Evolutionary conservation across 1,140 invertebrate species (phyloP), one percentile per base, ranked within the genome.

Genomic region (Trichonephila clavata): DNA sequence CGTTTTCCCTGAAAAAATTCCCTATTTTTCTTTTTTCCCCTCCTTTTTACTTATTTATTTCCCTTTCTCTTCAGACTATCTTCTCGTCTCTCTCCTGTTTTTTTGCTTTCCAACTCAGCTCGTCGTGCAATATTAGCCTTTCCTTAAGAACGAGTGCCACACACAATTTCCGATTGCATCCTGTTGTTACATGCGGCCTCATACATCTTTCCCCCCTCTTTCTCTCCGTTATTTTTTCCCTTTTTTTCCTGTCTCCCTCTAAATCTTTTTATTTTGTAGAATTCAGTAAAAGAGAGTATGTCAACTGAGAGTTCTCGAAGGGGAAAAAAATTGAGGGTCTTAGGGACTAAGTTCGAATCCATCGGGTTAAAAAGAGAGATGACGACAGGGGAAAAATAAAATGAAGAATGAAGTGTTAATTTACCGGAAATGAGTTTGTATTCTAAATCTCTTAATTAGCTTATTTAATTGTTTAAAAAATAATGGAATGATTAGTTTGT

Each of bases 51-150:
- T 87, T 87, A n/a, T 32, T 83, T 83, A 59, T 59, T 83, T 61
- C n/a, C 60, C 59, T 57, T 86, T 32, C 50, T 61, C 27, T 39
- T 18, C 32, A 21, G 43, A 57, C 83, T 50, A 27, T 83, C 60
- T 61, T 2, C 60, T 61, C 20, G 63, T 50, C 50, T 50, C 39
- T 13, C n/a, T n/a, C 20, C n/a, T 83, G 43, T 39, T 21, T 83
- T 83, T 24, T 68, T 68, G 14, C 24, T 13, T 24, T 24, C 32
- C 71, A 27, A 5, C 18, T n/a, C 57, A 27, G 18, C 18, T n/a
- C 57, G 63, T 71, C 86, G 86, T 71, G 86, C 86, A 32, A 71
- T 89, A 89, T 89, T 89, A 89, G 86, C 86, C 86, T 89, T 71
- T 89, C 24, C 59, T 2, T 50, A 57, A 27, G n/a, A 71, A 71